Evolutionary conservation across 92 coral and sea anemone species (phyloP).

Genomic region (Pocillopora grandis): DNA sequence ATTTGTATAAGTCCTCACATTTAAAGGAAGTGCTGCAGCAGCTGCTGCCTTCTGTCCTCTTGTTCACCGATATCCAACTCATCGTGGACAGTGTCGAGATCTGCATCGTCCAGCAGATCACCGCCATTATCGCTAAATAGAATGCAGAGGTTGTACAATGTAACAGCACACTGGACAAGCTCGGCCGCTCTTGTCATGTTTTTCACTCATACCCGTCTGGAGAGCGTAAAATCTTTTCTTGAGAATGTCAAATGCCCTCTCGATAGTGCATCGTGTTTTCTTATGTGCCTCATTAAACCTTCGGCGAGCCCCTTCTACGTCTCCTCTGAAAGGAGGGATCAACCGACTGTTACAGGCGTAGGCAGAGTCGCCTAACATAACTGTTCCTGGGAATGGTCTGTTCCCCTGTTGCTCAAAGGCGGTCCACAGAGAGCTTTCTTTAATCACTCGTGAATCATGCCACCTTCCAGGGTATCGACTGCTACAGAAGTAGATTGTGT

Average conservation of each 20-base stretch:
- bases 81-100: constrained; percentile 30
- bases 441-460: constrained; percentile 49
- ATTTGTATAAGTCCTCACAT: background rate
- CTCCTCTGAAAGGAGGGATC: constrained; percentile 55
- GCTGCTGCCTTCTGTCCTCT: constrained; percentile 34
- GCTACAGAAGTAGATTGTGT: constrained; percentile 27
- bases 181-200: no score
- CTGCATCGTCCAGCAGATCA: constrained; percentile 45
- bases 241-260: no score
- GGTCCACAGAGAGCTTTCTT: constrained; percentile 43
- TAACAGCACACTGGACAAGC: no score
- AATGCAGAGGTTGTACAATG: constrained; percentile 39
- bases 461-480: constrained; percentile 1
- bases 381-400: constrained; percentile 22
- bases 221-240: no score
- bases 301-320: constrained; percentile 36
- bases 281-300: constrained; percentile 44
- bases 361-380: no score
- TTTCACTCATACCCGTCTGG: no score
- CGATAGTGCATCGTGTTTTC: constrained; percentile 23
- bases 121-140: constrained; percentile 46
- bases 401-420: constrained; percentile 51
- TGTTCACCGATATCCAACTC: constrained; percentile 11
- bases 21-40: constrained; percentile 24
- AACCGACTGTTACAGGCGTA: background rate